Conservation (phyloP, 1,140 invertebrate species). For the Lycorma delicatula region DNA sequence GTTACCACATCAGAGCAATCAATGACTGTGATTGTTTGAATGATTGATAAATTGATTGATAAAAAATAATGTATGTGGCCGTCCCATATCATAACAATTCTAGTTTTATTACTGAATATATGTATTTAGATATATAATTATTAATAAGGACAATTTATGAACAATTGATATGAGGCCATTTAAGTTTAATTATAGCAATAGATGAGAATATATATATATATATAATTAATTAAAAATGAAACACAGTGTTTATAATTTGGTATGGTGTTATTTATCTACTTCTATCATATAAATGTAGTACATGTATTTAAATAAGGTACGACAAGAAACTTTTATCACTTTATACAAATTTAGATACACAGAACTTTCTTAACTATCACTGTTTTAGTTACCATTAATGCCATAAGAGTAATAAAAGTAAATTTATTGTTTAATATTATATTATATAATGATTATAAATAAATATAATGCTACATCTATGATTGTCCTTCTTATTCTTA, state of each 20-base stretch:
- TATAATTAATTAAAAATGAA: constrained; percentile 10
- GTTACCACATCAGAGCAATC: constrained; percentile 16
- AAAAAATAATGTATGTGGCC: too few species aligned
- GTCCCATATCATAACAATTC: too few species aligned
- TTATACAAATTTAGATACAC: background rate
- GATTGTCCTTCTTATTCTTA: background rate
- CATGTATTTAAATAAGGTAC: constrained; percentile 5
- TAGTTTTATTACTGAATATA: too few species aligned
- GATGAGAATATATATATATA: background rate
- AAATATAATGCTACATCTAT: background rate
- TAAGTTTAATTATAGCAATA: background rate
- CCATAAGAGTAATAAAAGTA: constrained; percentile 9
- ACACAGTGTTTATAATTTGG: constrained; percentile 10
- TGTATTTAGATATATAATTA: constrained; percentile 1
- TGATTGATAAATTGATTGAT: background rate
- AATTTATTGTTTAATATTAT: background rate
- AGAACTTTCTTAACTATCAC: background rate
- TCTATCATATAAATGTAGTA: constrained; percentile 5
- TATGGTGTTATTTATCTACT: constrained; percentile 8
- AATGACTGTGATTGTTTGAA: constrained; percentile 8
- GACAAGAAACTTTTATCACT: too few species aligned
- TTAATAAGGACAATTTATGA: background rate
- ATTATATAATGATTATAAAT: background rate
- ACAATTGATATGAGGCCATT: background rate
- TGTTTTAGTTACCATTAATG: constrained; percentile 20